Evolutionary conservation across 2,888 invertebrate species (phyloP).

Genomic region (Tenthredo scrophulariae): DNA sequence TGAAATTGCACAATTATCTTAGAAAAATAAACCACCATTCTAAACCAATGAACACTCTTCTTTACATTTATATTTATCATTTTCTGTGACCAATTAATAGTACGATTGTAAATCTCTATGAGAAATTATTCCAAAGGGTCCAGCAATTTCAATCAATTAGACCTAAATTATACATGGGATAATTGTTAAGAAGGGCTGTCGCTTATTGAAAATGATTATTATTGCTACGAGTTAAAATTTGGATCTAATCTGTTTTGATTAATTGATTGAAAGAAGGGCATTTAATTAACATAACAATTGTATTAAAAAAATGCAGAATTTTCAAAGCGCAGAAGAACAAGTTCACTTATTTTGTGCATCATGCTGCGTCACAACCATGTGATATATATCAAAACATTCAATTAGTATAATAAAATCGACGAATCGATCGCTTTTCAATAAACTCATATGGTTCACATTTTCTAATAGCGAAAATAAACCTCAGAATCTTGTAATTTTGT

Average conservation of each 20-base stretch:
- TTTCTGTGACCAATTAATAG: slow-evolving; percentile 11
- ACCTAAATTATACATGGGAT: slow-evolving; percentile 31
- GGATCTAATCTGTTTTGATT: not conserved
- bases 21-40: not conserved
- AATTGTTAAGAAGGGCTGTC: slow-evolving; percentile 36
- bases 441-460: not conserved
- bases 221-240: not conserved
- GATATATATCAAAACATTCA: slow-evolving; percentile 15
- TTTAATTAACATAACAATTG: not conserved
- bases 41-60: slow-evolving; percentile 18
- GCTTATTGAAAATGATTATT: not conserved
- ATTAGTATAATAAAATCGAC: not conserved
- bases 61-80: not conserved
- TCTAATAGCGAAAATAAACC: not conserved
- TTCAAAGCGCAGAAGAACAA: not conserved
- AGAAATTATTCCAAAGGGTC: slow-evolving; percentile 2
- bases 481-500: not conserved
- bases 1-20: slow-evolving; percentile 45
- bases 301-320: slow-evolving; percentile 11
- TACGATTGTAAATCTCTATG: slow-evolving; percentile 3
- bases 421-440: not conserved
- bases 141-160: slow-evolving; percentile 21
- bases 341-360: slow-evolving; percentile 28
- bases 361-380: slow-evolving; percentile 26
- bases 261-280: not conserved